Conservation (phyloP, 2,888 invertebrate genomes). For the Andrena haemorrhoa region DNA sequence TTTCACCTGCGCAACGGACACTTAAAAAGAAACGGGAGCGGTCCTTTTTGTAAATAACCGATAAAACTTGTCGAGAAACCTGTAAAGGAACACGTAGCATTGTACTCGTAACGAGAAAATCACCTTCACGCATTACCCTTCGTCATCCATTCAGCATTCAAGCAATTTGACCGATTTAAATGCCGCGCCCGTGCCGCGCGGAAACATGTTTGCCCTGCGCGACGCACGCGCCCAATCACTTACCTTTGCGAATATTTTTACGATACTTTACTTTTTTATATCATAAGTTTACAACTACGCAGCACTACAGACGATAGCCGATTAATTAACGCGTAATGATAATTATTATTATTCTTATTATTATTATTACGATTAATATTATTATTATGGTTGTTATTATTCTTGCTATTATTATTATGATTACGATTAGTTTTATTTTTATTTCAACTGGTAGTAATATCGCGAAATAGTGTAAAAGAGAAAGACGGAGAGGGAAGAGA, state of each 20-base stretch:
- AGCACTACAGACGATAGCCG: slow-evolving; percentile 75
- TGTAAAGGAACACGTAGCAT: slow-evolving; percentile 59
- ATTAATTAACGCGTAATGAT: slow-evolving; percentile 74
- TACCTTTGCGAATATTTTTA: slow-evolving; percentile 76
- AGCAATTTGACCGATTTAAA: slow-evolving; percentile 52
- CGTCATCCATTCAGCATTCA: slow-evolving; percentile 47
- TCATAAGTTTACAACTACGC: slow-evolving; percentile 74
- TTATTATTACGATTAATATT: slow-evolving; percentile 4
- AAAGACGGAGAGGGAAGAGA: slow-evolving; percentile 54
- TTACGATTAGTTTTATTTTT: slow-evolving; percentile 68
- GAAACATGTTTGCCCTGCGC: background rate
- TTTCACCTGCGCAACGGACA: slow-evolving; percentile 40
- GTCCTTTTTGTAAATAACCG: slow-evolving; percentile 70
- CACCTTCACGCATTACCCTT: slow-evolving; percentile 51
- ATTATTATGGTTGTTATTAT: slow-evolving; percentile 1
- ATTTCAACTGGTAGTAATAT: slow-evolving; percentile 73
- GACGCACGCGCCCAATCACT: slow-evolving; percentile 47
- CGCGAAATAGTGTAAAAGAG: slow-evolving; percentile 51
- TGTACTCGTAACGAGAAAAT: slow-evolving; percentile 56
- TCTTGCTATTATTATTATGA: background rate
- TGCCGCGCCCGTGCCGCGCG: slow-evolving; percentile 10
- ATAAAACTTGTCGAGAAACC: slow-evolving; percentile 50
- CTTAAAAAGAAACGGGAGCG: slow-evolving; percentile 36
- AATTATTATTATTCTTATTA: slow-evolving; percentile 71
- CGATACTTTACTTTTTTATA: slow-evolving; percentile 77